Percentiles rank a stretch among this genome's conserved stretches.
These are phyloP conservation scores for Spialia ferax DNA, from an alignment of 2,888 invertebrate species.

Conservation along the genomic window DNA sequence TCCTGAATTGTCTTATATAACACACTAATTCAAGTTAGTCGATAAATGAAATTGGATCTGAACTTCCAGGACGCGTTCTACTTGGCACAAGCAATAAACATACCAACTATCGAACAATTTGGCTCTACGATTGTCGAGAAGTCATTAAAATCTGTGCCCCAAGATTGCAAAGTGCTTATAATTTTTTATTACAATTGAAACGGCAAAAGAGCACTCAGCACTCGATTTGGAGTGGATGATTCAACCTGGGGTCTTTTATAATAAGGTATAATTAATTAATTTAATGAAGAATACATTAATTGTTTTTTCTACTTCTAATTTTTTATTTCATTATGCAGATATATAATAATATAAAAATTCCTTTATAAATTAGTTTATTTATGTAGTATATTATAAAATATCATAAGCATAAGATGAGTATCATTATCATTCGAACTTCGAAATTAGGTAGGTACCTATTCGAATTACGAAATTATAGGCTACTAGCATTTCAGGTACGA, in stretches of 20 bases:
- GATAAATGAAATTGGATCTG: slow-evolving; percentile 13
- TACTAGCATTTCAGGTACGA: too few relatives aligned
- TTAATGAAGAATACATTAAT: slow-evolving; percentile 6
- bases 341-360: too few relatives aligned
- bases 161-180: slow-evolving; percentile 27
- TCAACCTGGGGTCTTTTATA: slow-evolving; percentile 16
- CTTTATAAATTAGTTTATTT: too few relatives aligned
- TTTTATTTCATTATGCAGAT: too few relatives aligned
- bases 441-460: too few relatives aligned
- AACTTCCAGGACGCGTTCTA: slow-evolving; percentile 18
- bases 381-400: too few relatives aligned
- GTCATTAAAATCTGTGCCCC: slow-evolving; percentile 30
- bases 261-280: neutral
- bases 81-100: slow-evolving; percentile 30
- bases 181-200: slow-evolving; percentile 18
- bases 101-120: slow-evolving; percentile 28
- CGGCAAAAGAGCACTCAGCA: slow-evolving; percentile 9
- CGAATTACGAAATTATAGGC: too few relatives aligned
- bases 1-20: neutral
- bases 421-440: too few relatives aligned
- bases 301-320: too few relatives aligned
- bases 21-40: neutral
- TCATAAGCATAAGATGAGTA: too few relatives aligned
- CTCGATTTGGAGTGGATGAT: slow-evolving; percentile 12
- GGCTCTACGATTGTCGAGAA: slow-evolving; percentile 22